phyloP scores from a whole-genome alignment of 1,140 invertebrate genomes.

The Anthonomus grandis region DNA sequence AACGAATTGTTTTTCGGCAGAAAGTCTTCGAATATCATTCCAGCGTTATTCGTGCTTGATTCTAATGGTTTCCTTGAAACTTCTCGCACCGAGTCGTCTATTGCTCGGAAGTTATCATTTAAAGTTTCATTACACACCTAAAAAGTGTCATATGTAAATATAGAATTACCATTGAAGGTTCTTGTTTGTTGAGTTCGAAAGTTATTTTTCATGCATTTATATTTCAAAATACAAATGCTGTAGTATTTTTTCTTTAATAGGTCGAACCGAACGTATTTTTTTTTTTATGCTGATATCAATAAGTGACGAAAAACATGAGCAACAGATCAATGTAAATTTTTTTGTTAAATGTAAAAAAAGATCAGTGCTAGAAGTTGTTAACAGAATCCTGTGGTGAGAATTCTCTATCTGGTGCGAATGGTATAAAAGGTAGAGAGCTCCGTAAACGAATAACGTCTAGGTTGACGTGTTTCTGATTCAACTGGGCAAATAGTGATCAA shows the following conservation, averaged over 20 bases:
- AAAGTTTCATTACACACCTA: slow-evolving; percentile 1
- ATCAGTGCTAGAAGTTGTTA: too few relatives aligned
- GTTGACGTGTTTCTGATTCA: too few relatives aligned
- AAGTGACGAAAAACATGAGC: too few relatives aligned
- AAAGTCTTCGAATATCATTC: slow-evolving; percentile 7
- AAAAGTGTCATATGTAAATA: slow-evolving; percentile 5
- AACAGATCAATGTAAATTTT: too few relatives aligned
- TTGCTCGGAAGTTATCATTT: slow-evolving; percentile 6
- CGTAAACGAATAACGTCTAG: too few relatives aligned
- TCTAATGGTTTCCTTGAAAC: neutral
- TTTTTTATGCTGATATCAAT: too few relatives aligned
- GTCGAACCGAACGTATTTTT: neutral
- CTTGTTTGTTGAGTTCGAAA: neutral
- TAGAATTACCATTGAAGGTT: too few relatives aligned
- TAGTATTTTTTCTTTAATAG: neutral
- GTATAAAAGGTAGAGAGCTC: too few relatives aligned
- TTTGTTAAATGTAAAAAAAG: too few relatives aligned
- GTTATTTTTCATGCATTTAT: neutral
- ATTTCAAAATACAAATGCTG: neutral
- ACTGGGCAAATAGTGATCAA: too few relatives aligned
- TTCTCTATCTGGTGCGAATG: too few relatives aligned
- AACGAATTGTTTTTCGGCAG: slow-evolving; percentile 7
- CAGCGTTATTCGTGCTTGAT: neutral
- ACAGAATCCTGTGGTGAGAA: too few relatives aligned
- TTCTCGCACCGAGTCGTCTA: slow-evolving; percentile 1